Conservation (phyloP, 1,140 invertebrate species). For the Macrostomum lignano region DNA sequence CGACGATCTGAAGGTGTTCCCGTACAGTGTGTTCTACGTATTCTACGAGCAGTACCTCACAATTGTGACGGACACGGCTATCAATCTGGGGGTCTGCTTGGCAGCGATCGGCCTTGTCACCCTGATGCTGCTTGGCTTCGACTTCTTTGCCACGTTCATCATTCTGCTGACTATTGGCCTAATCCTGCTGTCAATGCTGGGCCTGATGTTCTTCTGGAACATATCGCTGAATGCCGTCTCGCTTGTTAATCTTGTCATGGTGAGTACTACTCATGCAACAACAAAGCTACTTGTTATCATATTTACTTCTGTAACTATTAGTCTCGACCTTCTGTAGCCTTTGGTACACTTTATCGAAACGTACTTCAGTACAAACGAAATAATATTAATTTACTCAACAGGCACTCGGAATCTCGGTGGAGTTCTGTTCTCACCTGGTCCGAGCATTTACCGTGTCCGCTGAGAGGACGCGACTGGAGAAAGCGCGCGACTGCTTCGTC, state of each 20-base stretch:
- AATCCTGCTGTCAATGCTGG: constrained; percentile 51
- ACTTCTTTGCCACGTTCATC: constrained; percentile 45
- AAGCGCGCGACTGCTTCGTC: constrained; percentile 41
- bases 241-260: constrained; percentile 82
- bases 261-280: constrained; percentile 30
- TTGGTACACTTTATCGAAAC: too few relatives aligned
- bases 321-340: too few relatives aligned
- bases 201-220: constrained; percentile 62
- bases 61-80: constrained; percentile 47
- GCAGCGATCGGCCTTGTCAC: constrained; percentile 48
- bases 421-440: constrained; percentile 68
- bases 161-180: constrained; percentile 44
- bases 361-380: too few relatives aligned
- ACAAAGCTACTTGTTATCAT: neutral
- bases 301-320: neutral
- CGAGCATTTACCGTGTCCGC: constrained; percentile 43
- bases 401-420: constrained; percentile 65
- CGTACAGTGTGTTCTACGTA: constrained; percentile 71
- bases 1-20: too few relatives aligned
- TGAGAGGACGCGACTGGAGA: constrained; percentile 33
- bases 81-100: constrained; percentile 45
- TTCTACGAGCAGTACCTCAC: constrained; percentile 75
- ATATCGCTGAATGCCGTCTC: constrained; percentile 71
- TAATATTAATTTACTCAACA: too few relatives aligned
- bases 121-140: constrained; percentile 52